Evolutionary conservation across 1,140 invertebrate genomes (phyloP).

Genomic region (Scaptomyza graminum): DNA sequence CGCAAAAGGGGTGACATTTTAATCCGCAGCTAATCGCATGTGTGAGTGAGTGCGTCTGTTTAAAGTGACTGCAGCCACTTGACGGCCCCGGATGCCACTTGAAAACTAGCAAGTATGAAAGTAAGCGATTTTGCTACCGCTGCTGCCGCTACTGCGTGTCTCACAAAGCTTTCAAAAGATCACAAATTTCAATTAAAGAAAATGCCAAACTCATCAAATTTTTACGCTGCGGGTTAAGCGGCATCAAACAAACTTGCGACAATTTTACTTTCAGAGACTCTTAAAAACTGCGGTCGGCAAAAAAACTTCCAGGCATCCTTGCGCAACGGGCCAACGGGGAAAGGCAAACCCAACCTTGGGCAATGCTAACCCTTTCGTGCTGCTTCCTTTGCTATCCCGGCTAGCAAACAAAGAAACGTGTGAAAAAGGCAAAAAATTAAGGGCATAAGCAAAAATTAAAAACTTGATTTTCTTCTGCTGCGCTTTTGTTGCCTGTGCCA

Average conservation of each 20-base stretch:
- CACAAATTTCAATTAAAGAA: constrained; percentile 83
- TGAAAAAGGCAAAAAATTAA: constrained; percentile 82
- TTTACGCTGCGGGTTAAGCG: constrained; percentile 76
- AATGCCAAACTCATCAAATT: constrained; percentile 83
- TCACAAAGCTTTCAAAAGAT: constrained; percentile 82
- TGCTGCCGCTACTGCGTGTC: background rate
- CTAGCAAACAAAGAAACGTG: constrained; percentile 70
- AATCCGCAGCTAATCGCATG: constrained; percentile 83
- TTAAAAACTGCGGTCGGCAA: constrained; percentile 69
- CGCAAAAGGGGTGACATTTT: constrained; percentile 82
- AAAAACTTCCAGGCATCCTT: background rate
- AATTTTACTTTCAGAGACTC: constrained; percentile 40
- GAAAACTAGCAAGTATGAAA: constrained; percentile 19
- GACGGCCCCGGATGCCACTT: constrained; percentile 26
- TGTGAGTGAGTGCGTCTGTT: constrained; percentile 52
- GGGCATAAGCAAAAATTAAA: constrained; percentile 58
- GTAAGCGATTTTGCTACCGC: background rate
- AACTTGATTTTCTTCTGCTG: constrained; percentile 33
- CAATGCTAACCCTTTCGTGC: constrained; percentile 54
- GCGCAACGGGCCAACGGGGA: constrained; percentile 40
- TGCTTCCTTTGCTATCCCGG: background rate
- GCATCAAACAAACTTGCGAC: constrained; percentile 64
- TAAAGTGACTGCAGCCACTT: constrained; percentile 76
- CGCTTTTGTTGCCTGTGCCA: constrained; percentile 6
- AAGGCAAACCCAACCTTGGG: constrained; percentile 15